phyloP scores from a whole-genome alignment of 2,888 invertebrate genomes.

The Elgonia sp. region DNA sequence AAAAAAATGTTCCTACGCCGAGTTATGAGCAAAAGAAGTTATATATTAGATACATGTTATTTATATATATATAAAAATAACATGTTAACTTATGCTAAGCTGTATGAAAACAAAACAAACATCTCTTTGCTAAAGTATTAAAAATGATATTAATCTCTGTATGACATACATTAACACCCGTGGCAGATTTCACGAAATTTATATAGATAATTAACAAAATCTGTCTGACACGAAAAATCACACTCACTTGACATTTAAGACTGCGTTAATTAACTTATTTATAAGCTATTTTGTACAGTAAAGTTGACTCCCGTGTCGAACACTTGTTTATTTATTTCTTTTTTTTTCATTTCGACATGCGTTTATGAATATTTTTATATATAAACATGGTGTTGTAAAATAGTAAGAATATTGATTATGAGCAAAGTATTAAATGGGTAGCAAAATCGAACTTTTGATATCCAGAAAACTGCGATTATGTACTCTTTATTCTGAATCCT shows the following conservation, averaged over 20 bases:
- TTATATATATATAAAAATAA: too few species aligned
- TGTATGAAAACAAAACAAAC: background rate
- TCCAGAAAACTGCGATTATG: constrained; percentile 18
- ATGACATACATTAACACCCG: too few species aligned
- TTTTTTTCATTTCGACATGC: background rate
- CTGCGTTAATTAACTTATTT: background rate
- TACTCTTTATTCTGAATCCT: constrained; percentile 3
- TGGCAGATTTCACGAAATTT: too few species aligned
- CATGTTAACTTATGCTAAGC: background rate
- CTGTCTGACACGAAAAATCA: background rate
- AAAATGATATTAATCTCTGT: too few species aligned
- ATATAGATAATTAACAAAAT: background rate
- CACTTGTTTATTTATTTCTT: too few species aligned
- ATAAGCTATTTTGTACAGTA: constrained; percentile 17
- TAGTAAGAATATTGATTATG: too few species aligned
- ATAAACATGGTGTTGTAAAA: too few species aligned
- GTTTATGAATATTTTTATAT: background rate
- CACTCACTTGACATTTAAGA: background rate
- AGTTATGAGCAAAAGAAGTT: too few species aligned
- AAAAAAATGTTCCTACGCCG: too few species aligned
- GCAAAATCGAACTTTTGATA: background rate
- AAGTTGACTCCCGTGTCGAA: too few species aligned
- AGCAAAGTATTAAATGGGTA: background rate
- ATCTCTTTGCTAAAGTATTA: background rate
- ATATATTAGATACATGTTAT: too few species aligned